phyloP scores from a whole-genome alignment of 1,140 invertebrate genomes.

The Ostrea denselamellosa region DNA sequence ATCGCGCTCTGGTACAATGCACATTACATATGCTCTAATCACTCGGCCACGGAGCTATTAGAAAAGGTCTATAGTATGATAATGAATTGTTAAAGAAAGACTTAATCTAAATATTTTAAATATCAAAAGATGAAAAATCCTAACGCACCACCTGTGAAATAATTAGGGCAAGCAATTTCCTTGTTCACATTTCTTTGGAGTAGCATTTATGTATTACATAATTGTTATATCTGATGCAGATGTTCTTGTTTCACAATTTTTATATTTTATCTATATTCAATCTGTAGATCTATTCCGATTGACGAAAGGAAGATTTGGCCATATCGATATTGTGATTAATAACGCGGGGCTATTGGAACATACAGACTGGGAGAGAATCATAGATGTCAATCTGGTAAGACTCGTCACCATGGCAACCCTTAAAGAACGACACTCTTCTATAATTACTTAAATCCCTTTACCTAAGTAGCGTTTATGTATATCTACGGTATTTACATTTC shows the following conservation, averaged over 20 bases:
- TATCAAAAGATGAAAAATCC: no score
- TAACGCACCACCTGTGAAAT: no score
- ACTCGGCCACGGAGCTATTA: no score
- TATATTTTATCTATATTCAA: not conserved
- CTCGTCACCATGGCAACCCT: no score
- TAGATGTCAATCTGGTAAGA: not conserved
- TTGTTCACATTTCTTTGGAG: not conserved
- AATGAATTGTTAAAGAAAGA: no score
- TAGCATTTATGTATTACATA: not conserved
- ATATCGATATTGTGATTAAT: not conserved
- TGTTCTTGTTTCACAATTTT: not conserved
- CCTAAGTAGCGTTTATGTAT: no score
- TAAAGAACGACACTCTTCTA: no score
- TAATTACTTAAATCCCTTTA: no score
- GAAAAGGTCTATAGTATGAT: no score
- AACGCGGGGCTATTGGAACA: not conserved
- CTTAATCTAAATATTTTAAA: no score
- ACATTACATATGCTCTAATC: no score
- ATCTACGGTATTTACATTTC: not conserved
- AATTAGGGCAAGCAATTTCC: not conserved
- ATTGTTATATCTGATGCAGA: not conserved
- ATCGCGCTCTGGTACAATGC: no score
- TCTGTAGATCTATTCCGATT: not conserved
- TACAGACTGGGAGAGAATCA: not conserved
- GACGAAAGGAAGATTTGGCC: not conserved